These are phyloP conservation scores for Hydrotaea cyrtoneurina DNA, from an alignment of 2,888 invertebrate genomes.

Conservation along the genomic window DNA sequence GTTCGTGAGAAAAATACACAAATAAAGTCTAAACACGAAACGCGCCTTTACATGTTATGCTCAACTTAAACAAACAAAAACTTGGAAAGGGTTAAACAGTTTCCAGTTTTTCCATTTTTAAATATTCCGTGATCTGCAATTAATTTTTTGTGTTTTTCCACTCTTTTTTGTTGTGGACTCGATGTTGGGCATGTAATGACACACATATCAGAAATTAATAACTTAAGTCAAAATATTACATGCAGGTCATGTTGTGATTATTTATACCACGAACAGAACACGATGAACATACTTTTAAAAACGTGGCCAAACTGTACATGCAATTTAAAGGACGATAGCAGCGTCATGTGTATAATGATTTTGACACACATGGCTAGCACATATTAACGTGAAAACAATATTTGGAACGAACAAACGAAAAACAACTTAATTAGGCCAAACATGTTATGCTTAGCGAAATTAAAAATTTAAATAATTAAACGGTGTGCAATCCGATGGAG, in stretches of 20 bases:
- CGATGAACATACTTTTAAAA: neutral
- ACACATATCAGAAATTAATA: conserved; percentile 30
- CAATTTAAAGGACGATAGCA: neutral
- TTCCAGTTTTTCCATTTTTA: neutral
- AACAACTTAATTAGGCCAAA: neutral
- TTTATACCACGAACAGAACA: neutral
- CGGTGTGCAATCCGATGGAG: too few species aligned
- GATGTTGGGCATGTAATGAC: neutral
- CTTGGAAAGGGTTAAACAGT: neutral
- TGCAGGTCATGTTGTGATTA: conserved; percentile 56
- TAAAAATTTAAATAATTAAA: too few species aligned
- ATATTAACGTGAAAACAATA: neutral
- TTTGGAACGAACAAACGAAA: neutral
- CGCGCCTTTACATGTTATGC: neutral
- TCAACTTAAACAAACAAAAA: neutral
- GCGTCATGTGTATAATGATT: neutral
- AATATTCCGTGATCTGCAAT: conserved; percentile 11
- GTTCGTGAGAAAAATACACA: neutral
- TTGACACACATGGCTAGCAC: neutral
- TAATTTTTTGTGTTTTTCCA: conserved; percentile 7
- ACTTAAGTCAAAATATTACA: conserved; percentile 36
- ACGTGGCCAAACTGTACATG: neutral
- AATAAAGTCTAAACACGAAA: neutral
- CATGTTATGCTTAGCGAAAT: too few species aligned
- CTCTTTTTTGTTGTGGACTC: neutral